Evolutionary conservation across 2,888 invertebrate species (phyloP), one percentile per base, ranked within the genome.

Genomic region (Scotopteryx bipunctaria): DNA sequence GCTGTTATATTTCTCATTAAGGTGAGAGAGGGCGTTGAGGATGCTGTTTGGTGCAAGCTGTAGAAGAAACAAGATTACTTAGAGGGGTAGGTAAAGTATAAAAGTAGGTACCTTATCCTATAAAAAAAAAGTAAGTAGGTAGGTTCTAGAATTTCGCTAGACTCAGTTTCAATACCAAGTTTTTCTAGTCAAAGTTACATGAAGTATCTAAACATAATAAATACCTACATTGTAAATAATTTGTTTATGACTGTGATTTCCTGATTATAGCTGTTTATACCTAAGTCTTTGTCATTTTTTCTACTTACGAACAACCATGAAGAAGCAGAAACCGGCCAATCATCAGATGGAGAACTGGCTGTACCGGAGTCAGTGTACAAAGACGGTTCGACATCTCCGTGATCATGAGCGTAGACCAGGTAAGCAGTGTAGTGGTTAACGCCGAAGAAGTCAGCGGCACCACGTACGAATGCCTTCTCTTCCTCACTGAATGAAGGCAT

Each of bases 401-500:
- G 25, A 15, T 60, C 47, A 13, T 29, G 5, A 5, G 78, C 77
- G 0, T 79, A 77, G 5, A 79, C 46, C 1, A 73, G 21, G 0
- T 1, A 63, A 0, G 91, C 75, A 0, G 93, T 92, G 70, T 96
- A 96, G 51, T 94, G 92, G 67, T 95, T 95, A 1, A 96, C 81
- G 0, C 95, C 86, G 11, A 86, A 77, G 67, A 86, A 89, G 55
- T 88, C 88, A 0, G 66, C 58, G 0, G 80, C 13, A 1, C 88
- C 88, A 41, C 65, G 73, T 0, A 76, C 73, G 1, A 76, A 73
- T 0, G 57, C 58, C 5, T 62, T 70, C 71, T 91, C 91, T 38
- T 84, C 78, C 8, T 73, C 66, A 0, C 85, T 82, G 61, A 91
- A 91, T n/a, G 66, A 63, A 0, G 91, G 91, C 35, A 92, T 63